A percentile compares a stretch with the other conserved stretches of the same genome.
phyloP scores from a whole-genome alignment of 2,888 invertebrate species.

The Esperia sulphurella region DNA sequence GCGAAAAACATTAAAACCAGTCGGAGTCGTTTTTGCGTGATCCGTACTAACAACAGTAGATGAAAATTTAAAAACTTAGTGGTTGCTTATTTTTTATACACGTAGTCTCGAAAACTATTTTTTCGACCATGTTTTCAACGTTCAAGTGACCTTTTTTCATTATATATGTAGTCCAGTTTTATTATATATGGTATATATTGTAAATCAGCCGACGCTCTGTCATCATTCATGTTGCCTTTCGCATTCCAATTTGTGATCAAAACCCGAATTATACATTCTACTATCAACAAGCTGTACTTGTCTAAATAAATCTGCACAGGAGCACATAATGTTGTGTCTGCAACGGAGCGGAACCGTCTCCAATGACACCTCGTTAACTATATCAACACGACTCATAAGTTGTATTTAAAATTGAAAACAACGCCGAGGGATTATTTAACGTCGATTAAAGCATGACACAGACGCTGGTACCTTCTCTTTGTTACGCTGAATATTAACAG shows the following conservation, averaged over 20 bases:
- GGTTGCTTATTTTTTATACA: too few relatives aligned
- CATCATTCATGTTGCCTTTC: constrained; percentile 5
- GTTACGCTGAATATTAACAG: not conserved
- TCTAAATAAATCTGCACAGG: not conserved
- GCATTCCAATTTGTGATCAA: not conserved
- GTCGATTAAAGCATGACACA: not conserved
- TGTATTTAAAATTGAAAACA: constrained; percentile 29
- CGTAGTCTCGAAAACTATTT: too few relatives aligned
- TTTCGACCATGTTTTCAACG: too few relatives aligned
- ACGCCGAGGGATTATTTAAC: constrained; percentile 3
- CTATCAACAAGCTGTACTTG: not conserved
- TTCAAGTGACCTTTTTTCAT: too few relatives aligned
- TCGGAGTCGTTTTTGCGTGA: too few relatives aligned
- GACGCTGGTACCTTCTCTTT: too few relatives aligned
- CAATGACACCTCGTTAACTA: constrained; percentile 30
- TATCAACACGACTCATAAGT: constrained; percentile 25
- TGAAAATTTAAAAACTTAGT: too few relatives aligned
- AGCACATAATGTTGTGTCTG: constrained; percentile 3
- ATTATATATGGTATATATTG: too few relatives aligned
- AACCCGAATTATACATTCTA: not conserved
- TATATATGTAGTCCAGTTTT: too few relatives aligned
- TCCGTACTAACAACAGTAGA: too few relatives aligned
- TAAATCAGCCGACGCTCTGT: constrained; percentile 1
- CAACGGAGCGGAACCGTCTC: constrained; percentile 23
- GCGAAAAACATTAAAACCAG: too few relatives aligned